A percentile compares a stretch with the other conserved stretches of the same genome.
These are phyloP conservation scores for Leptopilina syphax DNA, from an alignment of 2,888 invertebrate genomes.

Conservation along the genomic window DNA sequence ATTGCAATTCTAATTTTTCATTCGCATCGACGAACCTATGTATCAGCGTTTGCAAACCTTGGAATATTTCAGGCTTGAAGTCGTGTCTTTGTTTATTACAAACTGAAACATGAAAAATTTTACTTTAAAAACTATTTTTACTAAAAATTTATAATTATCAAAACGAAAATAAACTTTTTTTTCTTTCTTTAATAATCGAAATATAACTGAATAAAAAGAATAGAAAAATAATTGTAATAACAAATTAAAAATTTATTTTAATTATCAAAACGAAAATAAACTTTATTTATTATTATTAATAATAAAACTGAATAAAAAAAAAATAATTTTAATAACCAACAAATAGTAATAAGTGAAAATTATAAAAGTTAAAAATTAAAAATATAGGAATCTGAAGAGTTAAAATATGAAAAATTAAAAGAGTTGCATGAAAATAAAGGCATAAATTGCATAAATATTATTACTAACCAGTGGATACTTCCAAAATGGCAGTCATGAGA, in stretches of 20 bases:
- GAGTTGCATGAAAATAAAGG: not conserved
- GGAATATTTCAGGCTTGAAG: slow-evolving; percentile 77
- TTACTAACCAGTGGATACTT: slow-evolving; percentile 81
- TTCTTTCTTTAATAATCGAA: too few species aligned
- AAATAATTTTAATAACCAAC: not conserved
- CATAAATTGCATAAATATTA: not conserved
- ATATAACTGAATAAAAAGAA: too few species aligned
- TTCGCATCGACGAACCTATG: slow-evolving; percentile 84
- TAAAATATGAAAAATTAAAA: not conserved
- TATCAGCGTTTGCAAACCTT: slow-evolving; percentile 79
- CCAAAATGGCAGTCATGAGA: slow-evolving; percentile 85
- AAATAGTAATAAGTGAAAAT: too few species aligned
- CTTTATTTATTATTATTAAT: too few species aligned
- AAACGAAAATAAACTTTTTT: too few species aligned
- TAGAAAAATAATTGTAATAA: too few species aligned
- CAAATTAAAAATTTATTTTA: too few species aligned
- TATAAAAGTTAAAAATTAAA: not conserved
- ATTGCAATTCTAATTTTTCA: slow-evolving; percentile 86
- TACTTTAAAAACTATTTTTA: too few species aligned
- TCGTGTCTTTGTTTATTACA: slow-evolving; percentile 48
- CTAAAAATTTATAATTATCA: not conserved
- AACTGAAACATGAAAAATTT: slow-evolving; percentile 45
- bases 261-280: too few species aligned
- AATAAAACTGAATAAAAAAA: not conserved
- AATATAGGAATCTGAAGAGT: not conserved